Conservation (phyloP, 2,888 invertebrate genomes). For the Agapostemon virescens region DNA sequence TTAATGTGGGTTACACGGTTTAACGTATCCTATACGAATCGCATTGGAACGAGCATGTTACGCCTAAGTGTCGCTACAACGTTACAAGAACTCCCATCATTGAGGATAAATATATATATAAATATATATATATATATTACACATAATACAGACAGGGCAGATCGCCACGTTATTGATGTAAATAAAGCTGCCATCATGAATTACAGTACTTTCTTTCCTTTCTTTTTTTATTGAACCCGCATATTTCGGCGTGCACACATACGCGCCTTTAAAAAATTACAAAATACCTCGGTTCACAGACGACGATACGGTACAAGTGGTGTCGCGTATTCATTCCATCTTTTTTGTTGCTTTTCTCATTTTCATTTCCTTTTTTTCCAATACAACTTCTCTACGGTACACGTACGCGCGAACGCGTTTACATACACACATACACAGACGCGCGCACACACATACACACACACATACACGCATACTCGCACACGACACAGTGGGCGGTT, state of each 20-base stretch:
- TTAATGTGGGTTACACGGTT: not conserved
- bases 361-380: conserved; percentile 7
- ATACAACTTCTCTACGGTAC: conserved; percentile 50
- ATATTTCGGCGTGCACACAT: conserved; percentile 53
- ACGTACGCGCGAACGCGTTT: conserved; percentile 1
- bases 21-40: not conserved
- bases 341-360: not conserved
- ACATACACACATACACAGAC: not conserved
- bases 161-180: conserved; percentile 65
- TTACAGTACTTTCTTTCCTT: conserved; percentile 59
- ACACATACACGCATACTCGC: not conserved
- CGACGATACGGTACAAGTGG: conserved; percentile 39
- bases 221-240: conserved; percentile 68
- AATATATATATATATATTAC: conserved; percentile 37
- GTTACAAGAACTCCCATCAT: conserved; percentile 57
- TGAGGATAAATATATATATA: conserved; percentile 46
- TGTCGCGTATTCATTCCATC: not conserved
- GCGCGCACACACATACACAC: not conserved
- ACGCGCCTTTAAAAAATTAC: conserved; percentile 71
- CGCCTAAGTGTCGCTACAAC: conserved; percentile 34
- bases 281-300: conserved; percentile 66
- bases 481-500: conserved; percentile 23
- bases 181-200: conserved; percentile 74
- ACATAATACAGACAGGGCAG: conserved; percentile 38
- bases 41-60: not conserved